Evolutionary conservation across 1,140 invertebrate genomes (phyloP), one percentile per base, ranked within the genome.

Genomic region (Brachionus calyciflorus): DNA sequence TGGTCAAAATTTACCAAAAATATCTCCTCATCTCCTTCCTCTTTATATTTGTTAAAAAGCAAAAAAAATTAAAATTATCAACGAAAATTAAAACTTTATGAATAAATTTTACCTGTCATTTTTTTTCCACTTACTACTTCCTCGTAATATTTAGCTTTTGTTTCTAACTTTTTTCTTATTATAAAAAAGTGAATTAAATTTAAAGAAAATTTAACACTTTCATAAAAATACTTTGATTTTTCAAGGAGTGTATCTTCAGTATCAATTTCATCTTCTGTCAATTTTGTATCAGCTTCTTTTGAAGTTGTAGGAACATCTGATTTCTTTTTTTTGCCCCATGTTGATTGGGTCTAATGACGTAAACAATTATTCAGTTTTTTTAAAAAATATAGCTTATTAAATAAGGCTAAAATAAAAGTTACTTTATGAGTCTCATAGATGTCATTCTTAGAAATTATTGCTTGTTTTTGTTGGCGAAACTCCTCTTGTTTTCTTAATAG

Each of bases 261-360:
- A 19, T 51, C n/a, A n/a, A n/a, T 33, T 73, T 73, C 69, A 21
- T 40, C 14, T 40, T 37, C n/a, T n/a, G n/a, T n/a, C n/a, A 5
- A 0, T 70, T 24, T 6, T n/a, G 6, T 57, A 19, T 40, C 17
- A 0, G 46, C 3, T 12, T 73, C 46, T 19, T 40, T 55, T 73
- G 44, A 51, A 28, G 44, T 41, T 24, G 44, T 24, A 24, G 33
- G 37, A 12, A 12, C 37, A 26, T 44, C n/a, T 40, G 12, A 7
- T 65, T 65, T 41, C 44, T 65, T 65, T 19, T 73, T 73, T 73
- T 73, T 73, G 1, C 69, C 69, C 69, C 69, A 73, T 30, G 28
- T 73, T 3, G 69, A 51, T n/a, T 73, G 46, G 51, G 69, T 73
- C 69, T 73, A 28, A 1, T 28, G 9, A 51, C 19, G 40, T 26